phyloP scores from a whole-genome alignment of 2,113 vertebrate species.

The Pyrgilauda ruficollis region DNA sequence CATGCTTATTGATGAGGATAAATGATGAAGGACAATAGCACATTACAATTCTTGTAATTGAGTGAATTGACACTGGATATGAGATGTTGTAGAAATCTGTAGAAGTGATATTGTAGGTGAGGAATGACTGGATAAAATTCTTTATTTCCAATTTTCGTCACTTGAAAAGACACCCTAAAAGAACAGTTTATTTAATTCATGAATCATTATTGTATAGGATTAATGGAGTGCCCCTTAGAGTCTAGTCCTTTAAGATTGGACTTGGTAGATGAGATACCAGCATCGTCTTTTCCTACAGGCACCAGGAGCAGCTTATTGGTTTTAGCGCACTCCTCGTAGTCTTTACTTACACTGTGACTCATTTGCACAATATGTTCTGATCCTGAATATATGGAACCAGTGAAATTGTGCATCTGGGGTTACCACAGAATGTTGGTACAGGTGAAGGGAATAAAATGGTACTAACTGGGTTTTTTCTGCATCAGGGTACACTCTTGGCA shows the following conservation, averaged over 20 bases:
- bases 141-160: not conserved
- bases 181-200: not conserved
- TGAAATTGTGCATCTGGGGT: not conserved
- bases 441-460: not conserved
- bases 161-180: not conserved
- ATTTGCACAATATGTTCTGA: not conserved
- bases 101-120: not conserved
- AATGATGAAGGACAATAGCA: not conserved
- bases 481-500: not conserved
- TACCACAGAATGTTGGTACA: not conserved
- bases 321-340: not conserved
- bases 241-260: not conserved
- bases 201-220: not conserved
- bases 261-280: not conserved
- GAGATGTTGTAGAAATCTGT: not conserved
- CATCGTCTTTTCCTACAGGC: not conserved
- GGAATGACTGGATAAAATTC: rapidly evolving
- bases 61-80: not conserved
- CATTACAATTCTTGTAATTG: not conserved
- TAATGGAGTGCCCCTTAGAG: not conserved
- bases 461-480: not conserved
- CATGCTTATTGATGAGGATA: not conserved
- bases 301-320: not conserved
- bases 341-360: not conserved
- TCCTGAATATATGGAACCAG: not conserved